Base-by-base conservation (phyloP, 1,140 invertebrate genomes). In the Helicoverpa armigera region DNA sequence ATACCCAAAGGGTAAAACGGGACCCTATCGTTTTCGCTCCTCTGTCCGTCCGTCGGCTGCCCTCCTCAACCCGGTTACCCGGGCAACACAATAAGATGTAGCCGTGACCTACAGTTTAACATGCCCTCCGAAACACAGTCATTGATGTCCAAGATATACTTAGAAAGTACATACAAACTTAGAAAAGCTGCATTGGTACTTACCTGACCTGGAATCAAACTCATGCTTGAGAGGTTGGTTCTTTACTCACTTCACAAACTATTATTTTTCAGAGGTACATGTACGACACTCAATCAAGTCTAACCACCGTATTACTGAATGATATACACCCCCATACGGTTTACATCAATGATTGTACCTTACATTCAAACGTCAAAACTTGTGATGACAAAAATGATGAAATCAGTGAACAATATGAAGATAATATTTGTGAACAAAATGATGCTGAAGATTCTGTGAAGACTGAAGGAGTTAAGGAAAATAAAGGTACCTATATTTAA, bases 281-380 rank as follows among this genome's bases (percentile, higher is more conserved):
- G 14, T 51, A 18, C 3, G 53, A 53, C 9, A 43, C 53, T 13
- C 70, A 73, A 18, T 73, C 54, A 1, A 73, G n/a, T 2, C n/a
- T 73, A n/a, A 43, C 51, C n/a, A 56, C 54, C 0, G 16, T 73
- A 14, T 58, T 18, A 7, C 14, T 73, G 1, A 73, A 35, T 31
- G 70, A 56, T 16, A 5, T 31, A 3, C 48, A 73, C 5, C 69
- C 69, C 0, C 69, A 72, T 4, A 72, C 69, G 31, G n/a, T 72
- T 12, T 72, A 72, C 10, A 18, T 72, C 29, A 53, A 51, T 4
- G 48, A 72, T 31, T 18, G 54, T 13, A 31, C 31, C 18, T 12
- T 53, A 53, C 48, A 51, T 7, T 13, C 12, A 2, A 50, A 72
- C 5, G n/a, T 23, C 31, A 54, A 72, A 29, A 54, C 12, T 2